phyloP scores from a whole-genome alignment of 2,113 vertebrate genomes.

The Tachysurus fulvidraco region DNA sequence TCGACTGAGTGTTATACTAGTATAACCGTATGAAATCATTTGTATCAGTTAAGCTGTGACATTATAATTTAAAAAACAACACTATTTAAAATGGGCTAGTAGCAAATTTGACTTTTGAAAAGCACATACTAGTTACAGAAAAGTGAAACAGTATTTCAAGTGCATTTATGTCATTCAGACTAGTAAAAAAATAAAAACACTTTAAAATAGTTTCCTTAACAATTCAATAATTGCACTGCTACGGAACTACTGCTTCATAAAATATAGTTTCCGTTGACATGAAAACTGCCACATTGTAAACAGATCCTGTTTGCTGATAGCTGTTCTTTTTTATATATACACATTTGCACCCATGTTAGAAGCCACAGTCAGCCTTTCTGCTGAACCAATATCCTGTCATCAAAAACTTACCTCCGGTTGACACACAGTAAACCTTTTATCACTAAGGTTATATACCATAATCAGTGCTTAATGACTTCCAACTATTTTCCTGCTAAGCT shows the following conservation, averaged over 20 bases:
- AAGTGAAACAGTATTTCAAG: not conserved
- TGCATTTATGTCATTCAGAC: not conserved
- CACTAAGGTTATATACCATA: not conserved
- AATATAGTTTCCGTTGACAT: not conserved
- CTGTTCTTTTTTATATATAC: not conserved
- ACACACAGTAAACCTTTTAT: not conserved
- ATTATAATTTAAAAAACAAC: not conserved
- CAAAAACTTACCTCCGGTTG: not conserved
- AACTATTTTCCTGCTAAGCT: not conserved
- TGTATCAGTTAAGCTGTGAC: not conserved
- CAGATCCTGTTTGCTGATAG: not conserved
- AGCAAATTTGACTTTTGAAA: not conserved
- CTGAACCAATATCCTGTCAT: slow-evolving; percentile 1
- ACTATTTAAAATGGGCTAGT: not conserved
- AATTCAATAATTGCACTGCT: not conserved
- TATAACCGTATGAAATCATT: not conserved
- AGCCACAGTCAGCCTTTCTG: not conserved
- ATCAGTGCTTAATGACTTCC: not conserved
- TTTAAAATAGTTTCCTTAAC: not conserved
- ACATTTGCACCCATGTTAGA: not conserved
- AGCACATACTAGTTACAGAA: not conserved
- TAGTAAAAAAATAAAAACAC: not conserved
- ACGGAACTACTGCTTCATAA: not conserved
- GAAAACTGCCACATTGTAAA: not conserved
- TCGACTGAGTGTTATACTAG: not conserved